A percentile compares a stretch with the other conserved stretches of the same genome.
phyloP scores from a whole-genome alignment of 2,888 invertebrate genomes.

The Drosophila tanythrix region DNA sequence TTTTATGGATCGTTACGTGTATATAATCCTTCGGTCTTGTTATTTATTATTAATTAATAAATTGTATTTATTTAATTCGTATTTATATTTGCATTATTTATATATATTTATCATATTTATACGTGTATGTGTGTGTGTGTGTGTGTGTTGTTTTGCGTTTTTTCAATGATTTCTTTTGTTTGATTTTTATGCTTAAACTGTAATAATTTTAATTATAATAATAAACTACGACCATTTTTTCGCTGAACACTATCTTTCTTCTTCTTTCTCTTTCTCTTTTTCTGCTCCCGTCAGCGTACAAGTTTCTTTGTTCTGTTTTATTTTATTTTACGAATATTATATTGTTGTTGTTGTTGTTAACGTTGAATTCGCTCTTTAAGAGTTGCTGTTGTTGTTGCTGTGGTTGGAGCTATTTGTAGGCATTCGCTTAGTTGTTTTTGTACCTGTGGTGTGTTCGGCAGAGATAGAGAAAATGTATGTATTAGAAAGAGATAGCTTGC shows the following conservation, averaged over 20 bases:
- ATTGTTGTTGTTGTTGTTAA: slow-evolving; percentile 15
- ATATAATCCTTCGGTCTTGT: slow-evolving; percentile 14
- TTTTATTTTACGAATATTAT: slow-evolving; percentile 15
- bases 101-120: slow-evolving; percentile 33
- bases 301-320: slow-evolving; percentile 19
- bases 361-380: slow-evolving; percentile 22
- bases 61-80: slow-evolving; percentile 63
- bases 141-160: slow-evolving; percentile 17
- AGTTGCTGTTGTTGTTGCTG: slow-evolving; percentile 15
- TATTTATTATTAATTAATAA: slow-evolving; percentile 52
- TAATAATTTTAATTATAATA: slow-evolving; percentile 64
- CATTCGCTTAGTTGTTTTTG: slow-evolving; percentile 55
- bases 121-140: slow-evolving; percentile 23
- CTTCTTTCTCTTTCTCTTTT: slow-evolving; percentile 15
- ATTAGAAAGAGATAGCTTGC: slow-evolving; percentile 43
- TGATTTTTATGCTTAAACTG: slow-evolving; percentile 55
- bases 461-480: slow-evolving; percentile 32
- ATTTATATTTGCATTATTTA: slow-evolving; percentile 41
- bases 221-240: slow-evolving; percentile 65
- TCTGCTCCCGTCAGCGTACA: slow-evolving; percentile 10
- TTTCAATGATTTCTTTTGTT: slow-evolving; percentile 33
- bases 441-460: slow-evolving; percentile 41
- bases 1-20: slow-evolving; percentile 17
- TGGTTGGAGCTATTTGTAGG: slow-evolving; percentile 10
- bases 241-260: slow-evolving; percentile 51